These are phyloP conservation scores for Abramis brama DNA, from an alignment of 2,113 vertebrate genomes.

Conservation along the genomic window DNA sequence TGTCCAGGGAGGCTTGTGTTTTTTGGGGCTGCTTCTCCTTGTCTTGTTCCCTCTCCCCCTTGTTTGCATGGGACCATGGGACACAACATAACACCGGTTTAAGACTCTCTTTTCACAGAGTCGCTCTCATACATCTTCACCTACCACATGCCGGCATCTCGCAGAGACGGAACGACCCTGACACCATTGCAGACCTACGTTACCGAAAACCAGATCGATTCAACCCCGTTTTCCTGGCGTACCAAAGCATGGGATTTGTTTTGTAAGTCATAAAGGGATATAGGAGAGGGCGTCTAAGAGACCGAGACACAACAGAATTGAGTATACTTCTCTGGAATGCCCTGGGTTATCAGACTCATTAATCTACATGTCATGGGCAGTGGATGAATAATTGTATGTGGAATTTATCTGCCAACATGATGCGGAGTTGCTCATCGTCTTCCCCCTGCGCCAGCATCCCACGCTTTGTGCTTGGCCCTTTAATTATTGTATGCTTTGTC, in stretches of 20 bases:
- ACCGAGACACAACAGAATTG: constrained; percentile 81
- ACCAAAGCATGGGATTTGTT: constrained; percentile 64
- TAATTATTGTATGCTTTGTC: constrained; percentile 95
- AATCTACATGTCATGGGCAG: constrained; percentile 98
- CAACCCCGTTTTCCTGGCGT: constrained; percentile 65
- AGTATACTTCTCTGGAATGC: constrained; percentile 90
- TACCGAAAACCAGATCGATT: constrained; percentile 74
- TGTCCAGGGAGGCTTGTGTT: constrained; percentile 46
- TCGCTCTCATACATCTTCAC: not conserved
- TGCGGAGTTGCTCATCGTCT: constrained; percentile 88
- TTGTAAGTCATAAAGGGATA: constrained; percentile 61
- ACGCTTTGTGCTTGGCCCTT: constrained; percentile 81
- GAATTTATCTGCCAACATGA: constrained; percentile 99
- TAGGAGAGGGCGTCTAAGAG: constrained; percentile 68
- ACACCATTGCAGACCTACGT: constrained; percentile 70
- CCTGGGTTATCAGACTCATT: constrained; percentile 99
- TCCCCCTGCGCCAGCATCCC: constrained; percentile 78
- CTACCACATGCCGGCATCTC: not conserved
- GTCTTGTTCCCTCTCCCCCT: constrained; percentile 53
- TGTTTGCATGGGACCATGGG: constrained; percentile 34
- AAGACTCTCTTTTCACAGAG: constrained; percentile 1
- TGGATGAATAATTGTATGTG: constrained; percentile 99
- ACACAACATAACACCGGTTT: constrained; percentile 48
- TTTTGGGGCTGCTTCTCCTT: constrained; percentile 38
- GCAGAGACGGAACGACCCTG: constrained; percentile 13